Percentiles rank a stretch among this genome's conserved stretches.
phyloP scores from a whole-genome alignment of 2,797 vertebrate species.

The Chromis chromis region DNA sequence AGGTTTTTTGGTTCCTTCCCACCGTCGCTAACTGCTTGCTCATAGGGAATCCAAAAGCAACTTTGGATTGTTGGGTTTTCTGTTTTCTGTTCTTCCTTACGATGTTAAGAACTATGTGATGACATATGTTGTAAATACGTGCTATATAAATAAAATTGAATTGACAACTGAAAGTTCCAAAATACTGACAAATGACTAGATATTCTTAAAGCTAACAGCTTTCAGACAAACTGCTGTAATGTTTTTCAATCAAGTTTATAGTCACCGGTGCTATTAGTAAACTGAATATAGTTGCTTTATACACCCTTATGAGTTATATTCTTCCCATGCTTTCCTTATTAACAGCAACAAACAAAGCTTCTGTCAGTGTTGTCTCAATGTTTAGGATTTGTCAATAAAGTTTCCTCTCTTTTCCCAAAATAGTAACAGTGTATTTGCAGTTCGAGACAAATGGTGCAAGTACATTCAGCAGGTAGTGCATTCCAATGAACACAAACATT shows the following conservation, averaged over 20 bases:
- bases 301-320: neutral
- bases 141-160: too few relatives aligned
- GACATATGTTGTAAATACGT: too few relatives aligned
- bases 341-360: neutral
- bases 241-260: neutral
- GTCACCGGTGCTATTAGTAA: neutral
- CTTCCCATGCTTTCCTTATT: neutral
- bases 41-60: too few relatives aligned
- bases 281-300: neutral
- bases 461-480: neutral
- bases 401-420: conserved; percentile 11
- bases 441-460: neutral
- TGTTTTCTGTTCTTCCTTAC: too few relatives aligned
- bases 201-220: neutral
- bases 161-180: neutral
- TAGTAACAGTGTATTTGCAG: conserved; percentile 3
- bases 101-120: too few relatives aligned
- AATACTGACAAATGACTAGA: neutral
- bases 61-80: too few relatives aligned
- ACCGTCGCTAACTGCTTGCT: too few relatives aligned
- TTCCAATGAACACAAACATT: neutral
- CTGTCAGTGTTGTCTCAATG: neutral
- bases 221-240: neutral
- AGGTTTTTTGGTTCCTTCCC: too few relatives aligned
- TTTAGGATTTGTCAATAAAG: neutral